Conservation (phyloP, 2,888 invertebrate species). For the Habroteleia sp. region DNA sequence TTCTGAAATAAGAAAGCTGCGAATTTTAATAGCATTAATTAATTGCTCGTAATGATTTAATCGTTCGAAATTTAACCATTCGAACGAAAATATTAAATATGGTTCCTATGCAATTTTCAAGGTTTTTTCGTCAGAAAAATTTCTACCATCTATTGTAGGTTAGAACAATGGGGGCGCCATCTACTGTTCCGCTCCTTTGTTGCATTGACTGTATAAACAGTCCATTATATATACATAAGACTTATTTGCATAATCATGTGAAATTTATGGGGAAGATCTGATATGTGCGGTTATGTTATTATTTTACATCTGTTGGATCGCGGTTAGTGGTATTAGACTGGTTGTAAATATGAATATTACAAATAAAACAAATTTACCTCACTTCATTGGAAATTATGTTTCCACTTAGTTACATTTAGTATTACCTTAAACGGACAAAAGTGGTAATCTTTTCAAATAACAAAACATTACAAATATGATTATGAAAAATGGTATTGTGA, state of each 20-base stretch:
- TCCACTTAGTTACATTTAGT: conserved; percentile 11
- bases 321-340: conserved; percentile 24
- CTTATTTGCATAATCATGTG: conserved; percentile 50
- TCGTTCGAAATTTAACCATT: no score
- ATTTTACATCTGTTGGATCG: conserved; percentile 36
- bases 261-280: conserved; percentile 50
- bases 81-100: neutral
- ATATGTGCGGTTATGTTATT: conserved; percentile 45
- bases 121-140: conserved; percentile 5
- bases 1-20: neutral
- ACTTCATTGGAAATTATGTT: conserved; percentile 32
- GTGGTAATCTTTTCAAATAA: conserved; percentile 7
- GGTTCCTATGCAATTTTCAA: neutral
- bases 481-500: conserved; percentile 8
- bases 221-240: conserved; percentile 44
- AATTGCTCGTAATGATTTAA: conserved; percentile 13
- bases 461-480: neutral
- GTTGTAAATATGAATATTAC: conserved; percentile 24
- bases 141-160: conserved; percentile 23
- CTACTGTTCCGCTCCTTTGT: conserved; percentile 50
- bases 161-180: conserved; percentile 51
- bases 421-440: conserved; percentile 5
- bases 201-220: conserved; percentile 48
- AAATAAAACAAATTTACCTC: conserved; percentile 17
- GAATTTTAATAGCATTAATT: neutral